Evolutionary conservation across 2,797 vertebrate species (phyloP), one percentile per base, ranked within the genome.

Genomic region (Pangasius macronema): DNA sequence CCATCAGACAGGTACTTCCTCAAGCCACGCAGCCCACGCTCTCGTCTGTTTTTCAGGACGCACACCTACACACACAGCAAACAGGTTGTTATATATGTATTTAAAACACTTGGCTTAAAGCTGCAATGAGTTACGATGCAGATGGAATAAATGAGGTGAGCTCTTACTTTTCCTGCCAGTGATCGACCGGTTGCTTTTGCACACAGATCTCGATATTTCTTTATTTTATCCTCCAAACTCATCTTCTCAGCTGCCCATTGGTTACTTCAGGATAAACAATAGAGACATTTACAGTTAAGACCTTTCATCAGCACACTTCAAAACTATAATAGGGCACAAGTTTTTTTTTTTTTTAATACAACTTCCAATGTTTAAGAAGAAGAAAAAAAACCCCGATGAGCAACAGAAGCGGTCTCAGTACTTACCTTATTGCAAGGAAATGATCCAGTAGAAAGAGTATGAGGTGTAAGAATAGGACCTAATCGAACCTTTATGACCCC

Each of bases 151-250:
- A 55, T 33, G 11, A 57, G 5, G 27, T 67, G 3, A 8, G 10
- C 8, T 0, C 49, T 87, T 86, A 99, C 98, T 97, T 96, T 96
- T 82, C 98, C 97, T 46, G 88, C 83, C 24, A 89, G 76, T 27
- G 96, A 96, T 91, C 97, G 96, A 53, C 91, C 93, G 80, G 76
- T 87, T 30, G 91, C 92, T 5, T 94, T 94, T n/a, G 92, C 87
- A 7, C 92, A 88, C 1, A 86, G 20, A 10, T 91, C 87, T 73
- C 90, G 91, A 61, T 89, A 94, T 88, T 95, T 95, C 51, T 94
- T 94, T 84, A 97, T 94, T 87, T 95, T 93, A 2, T 97, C 97
- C 91, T 99, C 97, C 89, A 97, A 86, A 91, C 95, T 96, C 88
- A 94, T 91, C 90, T 96, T 98, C 91, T 98, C 95, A 20, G 89